Base-by-base conservation (phyloP, 2,797 vertebrate species). In the Crotalus adamanteus region DNA sequence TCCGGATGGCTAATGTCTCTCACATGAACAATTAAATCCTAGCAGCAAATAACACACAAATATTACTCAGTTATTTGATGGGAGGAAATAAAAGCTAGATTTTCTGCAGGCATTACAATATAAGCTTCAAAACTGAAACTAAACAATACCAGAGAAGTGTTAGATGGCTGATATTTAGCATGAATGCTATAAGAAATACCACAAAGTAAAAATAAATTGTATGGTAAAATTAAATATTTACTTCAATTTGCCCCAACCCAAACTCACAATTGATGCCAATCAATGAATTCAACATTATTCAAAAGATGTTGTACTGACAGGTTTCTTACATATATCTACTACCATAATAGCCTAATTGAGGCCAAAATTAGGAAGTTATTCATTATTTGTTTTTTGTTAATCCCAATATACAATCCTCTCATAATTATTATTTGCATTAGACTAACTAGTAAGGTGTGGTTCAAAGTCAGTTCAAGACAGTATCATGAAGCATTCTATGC, bases 1-100 rank as follows among this genome's bases (percentile, higher is more conserved):
- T 99, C 99, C 0, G 99, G 99, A 92, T 99, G 99, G 96, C 98
- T 99, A 94, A 99, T 94, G 95, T 99, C 99, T 90, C 99, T 96
- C 93, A 99, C 99, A 0, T 99, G 99, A 93, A 99, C 56, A 51
- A 99, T 96, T 20, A 99, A 95, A 93, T 99, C 99, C 99, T 99
- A 94, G 53, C 8, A 93, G 61, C 0, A 28, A 94, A 92, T 9
- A 91, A 0, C 0, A 6, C 63, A 94, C 91, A 88, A 28, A 85
- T 61, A 89, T 69, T 16, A 90, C 1, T 90, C 14, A 16, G 2
- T 92, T 92, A 93, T 2, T 8, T 90, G 3, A 3, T 18, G 31
- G 16, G 28, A 93, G 60, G 61, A 90, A 90, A 55, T 25, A 6
- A 90, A 12, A 59, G 6, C 11, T 26, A 51, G 69, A 42, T 37